These are phyloP conservation scores for Campylomormyrus tamandua DNA, from an alignment of 2,113 vertebrate species.

Conservation along the genomic window DNA sequence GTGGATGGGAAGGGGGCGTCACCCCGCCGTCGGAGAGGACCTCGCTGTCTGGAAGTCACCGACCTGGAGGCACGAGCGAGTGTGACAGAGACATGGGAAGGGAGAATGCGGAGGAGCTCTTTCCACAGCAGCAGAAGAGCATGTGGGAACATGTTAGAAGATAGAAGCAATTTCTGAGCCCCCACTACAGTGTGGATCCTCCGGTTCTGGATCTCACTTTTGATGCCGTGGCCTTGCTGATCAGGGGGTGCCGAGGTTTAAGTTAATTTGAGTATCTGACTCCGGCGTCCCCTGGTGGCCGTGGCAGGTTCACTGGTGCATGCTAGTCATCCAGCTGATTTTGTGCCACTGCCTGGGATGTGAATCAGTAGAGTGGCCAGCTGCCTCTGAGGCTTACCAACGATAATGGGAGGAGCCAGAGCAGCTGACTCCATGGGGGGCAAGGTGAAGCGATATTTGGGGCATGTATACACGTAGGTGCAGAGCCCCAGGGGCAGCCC, in stretches of 20 bases:
- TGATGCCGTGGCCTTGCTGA: not conserved
- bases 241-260: not conserved
- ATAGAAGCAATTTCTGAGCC: not conserved
- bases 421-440: not conserved
- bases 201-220: not conserved
- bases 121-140: not conserved
- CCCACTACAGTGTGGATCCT: not conserved
- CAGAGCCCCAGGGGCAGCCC: not conserved
- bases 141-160: not conserved
- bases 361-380: not conserved
- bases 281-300: not conserved
- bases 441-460: not conserved
- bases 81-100: not conserved
- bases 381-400: not conserved
- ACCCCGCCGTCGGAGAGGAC: not conserved
- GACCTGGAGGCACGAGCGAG: not conserved
- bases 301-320: not conserved
- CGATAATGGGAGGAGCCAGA: not conserved
- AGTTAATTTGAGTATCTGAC: not conserved
- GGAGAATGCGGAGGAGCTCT: not conserved
- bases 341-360: not conserved
- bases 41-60: not conserved
- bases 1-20: not conserved
- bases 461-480: not conserved
- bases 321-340: not conserved